A percentile compares a stretch with the other conserved stretches of the same genome.
phyloP scores from a whole-genome alignment of 1,140 invertebrate species.

The Neodiprion pinetum region DNA sequence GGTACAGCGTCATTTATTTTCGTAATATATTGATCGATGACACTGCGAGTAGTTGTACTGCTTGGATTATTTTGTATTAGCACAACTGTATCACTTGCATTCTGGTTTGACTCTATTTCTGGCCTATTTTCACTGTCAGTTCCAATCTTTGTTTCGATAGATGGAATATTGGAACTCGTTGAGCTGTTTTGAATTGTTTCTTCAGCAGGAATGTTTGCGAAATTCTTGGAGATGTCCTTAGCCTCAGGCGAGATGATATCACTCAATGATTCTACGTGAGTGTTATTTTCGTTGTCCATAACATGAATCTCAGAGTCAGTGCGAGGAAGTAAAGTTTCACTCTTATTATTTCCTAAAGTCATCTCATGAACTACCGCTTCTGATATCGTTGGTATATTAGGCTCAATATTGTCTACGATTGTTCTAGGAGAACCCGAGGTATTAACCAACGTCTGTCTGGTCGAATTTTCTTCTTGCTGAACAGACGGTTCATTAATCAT shows the following conservation, averaged over 20 bases:
- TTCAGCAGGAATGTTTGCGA: not conserved
- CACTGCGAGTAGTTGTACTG: not conserved
- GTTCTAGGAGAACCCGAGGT: conserved; percentile 1
- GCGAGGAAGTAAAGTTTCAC: not conserved
- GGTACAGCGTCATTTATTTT: not conserved
- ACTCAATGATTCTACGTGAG: not conserved
- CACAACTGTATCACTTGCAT: not conserved
- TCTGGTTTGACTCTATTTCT: not conserved
- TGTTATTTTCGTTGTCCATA: not conserved
- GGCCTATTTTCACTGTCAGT: too few species aligned
- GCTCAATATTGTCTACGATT: conserved; percentile 17
- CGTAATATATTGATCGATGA: not conserved
- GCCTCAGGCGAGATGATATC: not conserved
- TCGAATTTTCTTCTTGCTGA: not conserved
- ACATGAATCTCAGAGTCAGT: not conserved
- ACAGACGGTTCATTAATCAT: not conserved
- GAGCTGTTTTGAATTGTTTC: not conserved
- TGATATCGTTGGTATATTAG: conserved; percentile 10
- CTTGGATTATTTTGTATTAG: not conserved
- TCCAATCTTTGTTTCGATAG: too few species aligned
- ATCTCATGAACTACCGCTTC: too few species aligned
- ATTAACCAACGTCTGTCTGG: conserved; percentile 16
- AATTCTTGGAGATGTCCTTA: not conserved
- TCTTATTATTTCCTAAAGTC: not conserved
- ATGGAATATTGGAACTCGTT: too few species aligned